Conservation (phyloP, 2,888 invertebrate species). For the Tipula confusa region DNA sequence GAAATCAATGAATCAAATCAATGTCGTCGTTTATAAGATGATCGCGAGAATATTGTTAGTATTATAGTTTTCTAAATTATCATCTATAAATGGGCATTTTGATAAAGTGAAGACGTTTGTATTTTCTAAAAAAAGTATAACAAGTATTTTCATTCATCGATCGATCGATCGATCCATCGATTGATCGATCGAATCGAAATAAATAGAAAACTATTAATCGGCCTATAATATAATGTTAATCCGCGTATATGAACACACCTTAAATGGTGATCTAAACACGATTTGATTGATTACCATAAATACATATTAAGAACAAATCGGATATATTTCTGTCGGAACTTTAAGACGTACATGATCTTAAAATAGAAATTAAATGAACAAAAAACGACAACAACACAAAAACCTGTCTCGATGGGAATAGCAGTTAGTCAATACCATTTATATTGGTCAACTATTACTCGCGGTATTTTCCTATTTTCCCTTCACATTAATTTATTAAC, state of each 20-base stretch:
- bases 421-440: background rate
- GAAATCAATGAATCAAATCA: conserved; percentile 20
- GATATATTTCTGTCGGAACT: background rate
- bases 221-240: background rate
- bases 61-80: background rate
- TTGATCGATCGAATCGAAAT: background rate
- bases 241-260: background rate
- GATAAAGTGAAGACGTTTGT: background rate
- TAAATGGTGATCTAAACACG: background rate
- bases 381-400: too few species aligned
- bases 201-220: conserved; percentile 7
- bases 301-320: background rate
- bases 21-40: background rate
- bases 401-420: background rate
- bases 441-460: too few species aligned
- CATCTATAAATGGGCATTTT: background rate
- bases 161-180: background rate
- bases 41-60: background rate
- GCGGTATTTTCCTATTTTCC: background rate
- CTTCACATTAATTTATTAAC: background rate
- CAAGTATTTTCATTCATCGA: background rate
- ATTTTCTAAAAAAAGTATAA: background rate
- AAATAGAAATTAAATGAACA: background rate
- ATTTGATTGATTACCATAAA: conserved; percentile 12
- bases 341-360: background rate